phyloP scores from a whole-genome alignment of 1,140 invertebrate genomes.

The Aricia agestis region DNA sequence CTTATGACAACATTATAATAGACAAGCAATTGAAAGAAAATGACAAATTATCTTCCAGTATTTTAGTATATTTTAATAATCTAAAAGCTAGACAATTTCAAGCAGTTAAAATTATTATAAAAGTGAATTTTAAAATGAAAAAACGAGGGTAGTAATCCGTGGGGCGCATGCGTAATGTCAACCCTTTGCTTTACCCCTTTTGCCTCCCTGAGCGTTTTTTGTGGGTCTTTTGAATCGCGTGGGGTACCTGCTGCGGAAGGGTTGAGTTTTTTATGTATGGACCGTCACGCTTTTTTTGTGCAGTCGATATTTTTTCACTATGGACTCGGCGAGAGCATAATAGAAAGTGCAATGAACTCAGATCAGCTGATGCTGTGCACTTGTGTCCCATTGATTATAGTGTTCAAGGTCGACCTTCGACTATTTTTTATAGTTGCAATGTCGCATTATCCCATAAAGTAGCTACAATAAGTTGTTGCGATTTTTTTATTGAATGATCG shows the following conservation, averaged over 20 bases:
- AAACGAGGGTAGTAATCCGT: slow-evolving; percentile 66
- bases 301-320: slow-evolving; percentile 60
- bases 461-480: background rate
- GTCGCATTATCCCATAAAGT: background rate
- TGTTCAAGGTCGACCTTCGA: slow-evolving; percentile 52
- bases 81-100: background rate
- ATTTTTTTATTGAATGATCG: too few species aligned
- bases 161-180: slow-evolving; percentile 67
- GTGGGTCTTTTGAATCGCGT: slow-evolving; percentile 65
- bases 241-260: slow-evolving; percentile 71
- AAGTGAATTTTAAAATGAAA: slow-evolving; percentile 59
- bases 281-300: slow-evolving; percentile 50
- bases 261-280: slow-evolving; percentile 67
- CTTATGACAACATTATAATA: too few species aligned
- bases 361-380: slow-evolving; percentile 73
- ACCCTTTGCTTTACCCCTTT: slow-evolving; percentile 73
- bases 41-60: too few species aligned
- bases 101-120: slow-evolving; percentile 18
- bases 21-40: too few species aligned
- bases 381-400: slow-evolving; percentile 71
- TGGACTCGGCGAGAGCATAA: slow-evolving; percentile 49
- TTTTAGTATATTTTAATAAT: too few species aligned
- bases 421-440: background rate
- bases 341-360: slow-evolving; percentile 69
- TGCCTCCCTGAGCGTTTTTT: slow-evolving; percentile 68